Base-by-base conservation (phyloP, 1,140 invertebrate species). In the Sitobion miscanthi region DNA sequence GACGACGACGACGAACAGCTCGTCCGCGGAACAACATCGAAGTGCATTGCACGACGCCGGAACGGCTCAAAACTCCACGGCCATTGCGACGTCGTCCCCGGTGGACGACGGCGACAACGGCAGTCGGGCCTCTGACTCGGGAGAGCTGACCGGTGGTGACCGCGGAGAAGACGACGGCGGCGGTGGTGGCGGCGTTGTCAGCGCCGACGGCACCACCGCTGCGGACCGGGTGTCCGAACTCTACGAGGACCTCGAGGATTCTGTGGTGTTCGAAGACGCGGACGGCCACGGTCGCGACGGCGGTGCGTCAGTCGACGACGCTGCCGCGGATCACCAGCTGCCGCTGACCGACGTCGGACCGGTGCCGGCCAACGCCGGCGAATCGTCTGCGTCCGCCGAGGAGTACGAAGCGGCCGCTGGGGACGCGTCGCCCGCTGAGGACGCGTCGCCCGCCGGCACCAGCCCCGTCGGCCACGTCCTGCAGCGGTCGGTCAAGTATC, bases 211-310 rank as follows among this genome's bases (percentile, higher is more conserved):
- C 38, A 21, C 30, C 47, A 57, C n/a, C 45, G 93, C 30, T 30
- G 35, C 14, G 25, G 69, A 38, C 38, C 57, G 52, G 7, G 45
- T 69, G 25, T 52, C 38, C 42, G 93, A 62, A 25, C 49, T 82
- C 8, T 77, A 88, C 82, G 87, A 85, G 30, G 93, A 83, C 45
- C 45, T 83, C 25, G 93, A 82, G 45, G 93, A 93, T 47, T 88
- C 69, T 30, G 93, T 82, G 25, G 88, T 83, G 42, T 85, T 89
- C 86, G 93, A 90, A 25, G 69, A 94, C 49, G 35, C 54, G 20
- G 94, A 82, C 38, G 35, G 38, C 54, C 69, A 45, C 42, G 87
- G 57, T n/a, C 47, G 25, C 42, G 82, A 17, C 23, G 87, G 45
- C 35, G 82, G 35, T 17, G 35, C 14, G 38, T 8, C 52, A 2